phyloP scores from a whole-genome alignment of 2,888 invertebrate species.

The Halocaridina rubra region DNA sequence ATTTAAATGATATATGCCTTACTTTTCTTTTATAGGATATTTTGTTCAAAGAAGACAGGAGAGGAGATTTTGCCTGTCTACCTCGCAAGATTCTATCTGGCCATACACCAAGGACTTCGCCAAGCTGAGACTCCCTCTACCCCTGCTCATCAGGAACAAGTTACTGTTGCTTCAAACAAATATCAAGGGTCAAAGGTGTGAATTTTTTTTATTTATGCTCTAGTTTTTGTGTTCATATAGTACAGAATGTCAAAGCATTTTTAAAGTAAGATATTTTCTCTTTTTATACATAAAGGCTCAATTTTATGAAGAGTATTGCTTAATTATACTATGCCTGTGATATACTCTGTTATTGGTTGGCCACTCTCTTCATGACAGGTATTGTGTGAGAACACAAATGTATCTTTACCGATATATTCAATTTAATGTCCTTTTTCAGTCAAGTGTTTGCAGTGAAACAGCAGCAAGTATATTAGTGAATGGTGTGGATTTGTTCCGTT shows the following conservation, averaged over 20 bases:
- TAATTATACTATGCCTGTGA: too few species aligned
- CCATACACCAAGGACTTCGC: constrained; percentile 86
- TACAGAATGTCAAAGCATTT: too few species aligned
- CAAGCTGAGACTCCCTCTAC: constrained; percentile 9
- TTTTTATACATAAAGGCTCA: not conserved
- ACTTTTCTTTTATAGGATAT: constrained; percentile 74
- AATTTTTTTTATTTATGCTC: not conserved
- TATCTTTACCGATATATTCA: not conserved
- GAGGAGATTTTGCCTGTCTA: constrained; percentile 93
- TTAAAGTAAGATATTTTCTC: too few species aligned
- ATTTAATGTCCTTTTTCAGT: constrained; percentile 24
- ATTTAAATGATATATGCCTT: too few species aligned
- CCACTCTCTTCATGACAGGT: too few species aligned
- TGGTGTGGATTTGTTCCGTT: constrained; percentile 86
- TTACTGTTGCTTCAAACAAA: not conserved
- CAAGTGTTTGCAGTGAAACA: constrained; percentile 72
- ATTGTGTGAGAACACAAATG: too few species aligned
- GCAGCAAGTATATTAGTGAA: constrained; percentile 88
- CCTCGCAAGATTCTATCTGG: constrained; percentile 92
- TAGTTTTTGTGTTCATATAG: constrained; percentile 38
- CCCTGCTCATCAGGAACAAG: constrained; percentile 18
- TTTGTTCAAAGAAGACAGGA: constrained; percentile 94
- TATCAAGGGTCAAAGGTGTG: constrained; percentile 13
- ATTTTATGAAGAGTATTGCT: not conserved
- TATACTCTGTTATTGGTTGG: too few species aligned